Conservation (phyloP, 2,113 vertebrate species). For the Eptesicus fuscus region DNA sequence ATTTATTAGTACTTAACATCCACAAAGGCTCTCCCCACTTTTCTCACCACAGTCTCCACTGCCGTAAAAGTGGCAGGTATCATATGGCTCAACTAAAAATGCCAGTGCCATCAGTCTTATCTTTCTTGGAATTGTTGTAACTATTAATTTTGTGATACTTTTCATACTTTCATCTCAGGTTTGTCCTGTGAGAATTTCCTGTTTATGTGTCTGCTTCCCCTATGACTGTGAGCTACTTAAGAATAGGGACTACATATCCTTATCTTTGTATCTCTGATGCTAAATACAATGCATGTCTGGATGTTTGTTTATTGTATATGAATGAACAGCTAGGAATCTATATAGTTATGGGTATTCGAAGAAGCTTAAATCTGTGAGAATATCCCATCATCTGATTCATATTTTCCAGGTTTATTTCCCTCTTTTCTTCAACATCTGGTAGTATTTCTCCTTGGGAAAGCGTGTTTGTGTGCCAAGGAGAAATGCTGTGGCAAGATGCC, state of each 20-base stretch:
- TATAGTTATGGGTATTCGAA: not conserved
- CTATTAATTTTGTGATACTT: slow-evolving; percentile 28
- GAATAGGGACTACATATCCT: not conserved
- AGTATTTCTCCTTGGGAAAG: not conserved
- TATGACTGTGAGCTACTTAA: not conserved
- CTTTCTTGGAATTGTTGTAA: not conserved
- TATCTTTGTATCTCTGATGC: not conserved
- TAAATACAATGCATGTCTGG: not conserved
- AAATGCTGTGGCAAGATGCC: slow-evolving; percentile 16
- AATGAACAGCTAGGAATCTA: not conserved
- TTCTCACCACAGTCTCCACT: not conserved
- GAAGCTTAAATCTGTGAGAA: not conserved
- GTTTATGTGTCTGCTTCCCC: slow-evolving; percentile 47
- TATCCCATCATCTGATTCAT: not conserved
- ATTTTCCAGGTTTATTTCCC: slow-evolving; percentile 15
- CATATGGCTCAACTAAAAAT: not conserved
- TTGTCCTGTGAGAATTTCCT: slow-evolving; percentile 57
- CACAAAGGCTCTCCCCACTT: not conserved
- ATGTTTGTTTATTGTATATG: too few species aligned
- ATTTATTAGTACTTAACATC: not conserved
- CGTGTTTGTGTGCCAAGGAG: slow-evolving; percentile 31
- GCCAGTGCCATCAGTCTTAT: not conserved
- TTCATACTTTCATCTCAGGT: slow-evolving; percentile 54
- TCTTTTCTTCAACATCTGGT: slow-evolving; percentile 20
- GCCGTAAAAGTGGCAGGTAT: not conserved